Evolutionary conservation across 2,888 invertebrate genomes (phyloP), one percentile per base, ranked within the genome.

Genomic region (Branchinecta sandiegonensis): DNA sequence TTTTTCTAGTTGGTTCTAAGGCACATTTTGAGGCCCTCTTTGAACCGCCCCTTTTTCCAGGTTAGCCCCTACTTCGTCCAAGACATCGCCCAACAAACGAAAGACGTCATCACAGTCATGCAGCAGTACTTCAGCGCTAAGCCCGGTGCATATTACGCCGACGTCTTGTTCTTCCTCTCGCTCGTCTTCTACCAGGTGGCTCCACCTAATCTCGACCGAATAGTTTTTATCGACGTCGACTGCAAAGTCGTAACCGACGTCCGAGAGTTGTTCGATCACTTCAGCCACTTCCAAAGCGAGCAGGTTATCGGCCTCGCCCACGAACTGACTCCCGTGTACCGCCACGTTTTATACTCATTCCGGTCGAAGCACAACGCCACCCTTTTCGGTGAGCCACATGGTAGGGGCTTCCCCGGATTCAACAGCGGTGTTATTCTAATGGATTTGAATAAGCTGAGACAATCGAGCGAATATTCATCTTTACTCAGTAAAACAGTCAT

Each of bases 381-480:
- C 7, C 79, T 78, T 47, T 84, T 86, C 71, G 86, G 86, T 8
- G 81, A 79, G 65, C 81, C 82, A 0, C 80, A 81, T 12, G 78
- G 79, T 0, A 73, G 77, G 56, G 80, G 80, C 8, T 73, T 77
- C 74, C 86, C 87, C n/a, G 90, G 90, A 2, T 85, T 87, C 73
- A 90, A 90, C 78, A 88, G 88, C 72, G 90, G 90, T 8, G 86
- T 90, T 2, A 81, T 90, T 48, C 79, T 90, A 64, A 79, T 90
- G 66, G 80, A 87, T 75, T 79, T 90, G 50, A 81, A 84, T 67
- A 82, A 82, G 72, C 83, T 89, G 77, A 79, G 88, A 71, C 77
- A 80, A 67, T 88, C 87, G 0, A 75, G 77, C 47, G 76, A 81
- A 14, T 89, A 86, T 74, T 79, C 82, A 71, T 78, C 80, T 65